Conservation (phyloP, 2,797 vertebrate species). For the Notamacropus eugenii region DNA sequence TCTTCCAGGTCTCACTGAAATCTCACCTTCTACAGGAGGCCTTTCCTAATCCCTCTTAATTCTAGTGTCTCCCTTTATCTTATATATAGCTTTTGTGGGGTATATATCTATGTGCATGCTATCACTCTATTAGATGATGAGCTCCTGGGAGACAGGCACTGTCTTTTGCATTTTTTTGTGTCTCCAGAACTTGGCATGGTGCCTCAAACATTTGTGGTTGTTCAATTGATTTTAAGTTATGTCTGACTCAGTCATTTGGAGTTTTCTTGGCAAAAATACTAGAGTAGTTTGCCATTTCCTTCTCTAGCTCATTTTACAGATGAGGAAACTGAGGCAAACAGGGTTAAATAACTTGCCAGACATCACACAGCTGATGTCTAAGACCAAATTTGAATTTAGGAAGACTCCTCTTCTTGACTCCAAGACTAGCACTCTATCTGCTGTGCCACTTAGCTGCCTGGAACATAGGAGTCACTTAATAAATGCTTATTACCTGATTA, state of each 20-base stretch:
- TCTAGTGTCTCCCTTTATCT: background rate
- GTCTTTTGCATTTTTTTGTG: background rate
- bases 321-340: background rate
- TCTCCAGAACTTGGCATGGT: background rate
- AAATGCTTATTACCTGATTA: too few species aligned
- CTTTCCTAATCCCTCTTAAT: background rate
- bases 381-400: background rate
- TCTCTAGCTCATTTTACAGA: background rate
- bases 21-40: background rate
- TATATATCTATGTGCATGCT: background rate
- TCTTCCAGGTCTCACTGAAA: background rate
- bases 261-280: background rate
- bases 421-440: too few species aligned
- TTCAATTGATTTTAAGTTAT: background rate
- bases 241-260: background rate
- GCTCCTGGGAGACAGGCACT: background rate
- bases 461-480: too few species aligned
- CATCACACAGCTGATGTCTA: background rate
- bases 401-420: background rate
- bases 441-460: too few species aligned
- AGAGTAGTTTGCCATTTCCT: background rate
- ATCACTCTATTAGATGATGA: background rate
- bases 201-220: background rate
- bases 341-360: background rate
- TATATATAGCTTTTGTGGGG: background rate